Base-by-base conservation (phyloP, 2,888 invertebrate species). In the Eurytoma adleriae region DNA sequence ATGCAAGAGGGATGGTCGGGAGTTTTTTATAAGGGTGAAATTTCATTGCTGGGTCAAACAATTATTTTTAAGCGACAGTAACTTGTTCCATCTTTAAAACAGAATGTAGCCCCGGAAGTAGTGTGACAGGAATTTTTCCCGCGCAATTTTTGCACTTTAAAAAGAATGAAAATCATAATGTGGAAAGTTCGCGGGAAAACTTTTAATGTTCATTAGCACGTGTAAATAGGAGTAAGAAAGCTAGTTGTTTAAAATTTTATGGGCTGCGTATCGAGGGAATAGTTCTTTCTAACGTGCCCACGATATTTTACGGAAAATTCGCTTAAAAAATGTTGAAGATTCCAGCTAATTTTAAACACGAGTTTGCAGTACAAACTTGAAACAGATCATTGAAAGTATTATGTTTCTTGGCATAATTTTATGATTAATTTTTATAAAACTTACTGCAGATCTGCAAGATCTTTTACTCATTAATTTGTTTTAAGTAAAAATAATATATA, bases 161-260 rank as follows among this genome's bases (percentile, higher is more conserved):
- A 50, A 73, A 73, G 68, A 62, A 76, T 67, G 74, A 78, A 66
- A 70, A 79, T 69, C 59, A 52, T 79, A 79, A 71, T 71, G 69
- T 24, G 40, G 27, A 68, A 72, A 73, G 50, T 73, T 80, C 4
- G n/a, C 40, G 18, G 16, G 27, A 7, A 64, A 73, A 56, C 30
- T 70, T 74, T 67, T 75, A 69, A 73, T 74, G 80, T 78, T 78
- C 80, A 72, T 77, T 80, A 77, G 57, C 56, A 52, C 72, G 40
- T 66, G 75, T 69, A 80, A 76, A 77, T 68, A 73, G 62, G 57
- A 67, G 67, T 16, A 14, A 54, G 61, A 59, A 79, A 54, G 77
- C n/a, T 48, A 68, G 40, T 80, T 80, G 56, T 57, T 80, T 80
- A 80, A 80, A 68, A 77, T 77, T 80, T 76, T 14, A 40, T 20